Base-by-base conservation (phyloP, 30 jellyfish, hydroid and myxozoan species). In the Mastigias papua region DNA sequence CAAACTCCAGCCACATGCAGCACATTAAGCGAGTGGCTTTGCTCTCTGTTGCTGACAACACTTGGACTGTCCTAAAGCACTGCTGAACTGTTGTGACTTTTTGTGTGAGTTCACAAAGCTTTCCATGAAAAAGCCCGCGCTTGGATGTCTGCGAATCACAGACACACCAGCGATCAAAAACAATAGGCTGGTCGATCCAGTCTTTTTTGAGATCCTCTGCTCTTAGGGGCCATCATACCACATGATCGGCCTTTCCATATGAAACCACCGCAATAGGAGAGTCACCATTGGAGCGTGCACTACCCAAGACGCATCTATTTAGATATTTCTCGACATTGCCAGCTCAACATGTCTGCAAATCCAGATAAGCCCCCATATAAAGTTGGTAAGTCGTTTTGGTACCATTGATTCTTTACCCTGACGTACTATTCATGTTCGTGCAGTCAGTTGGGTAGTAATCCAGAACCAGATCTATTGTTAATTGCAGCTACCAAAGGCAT, bases 301-400 rank as follows among this genome's bases (percentile, higher is more conserved):
- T n/a, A n/a, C n/a, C n/a, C n/a, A n/a, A n/a, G 54, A 42, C 54
- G 13, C 54, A 42, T 0, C 13, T 8, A 42, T 15, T 0, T 42
- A 42, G 13, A 42, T n/a, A n/a, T n/a, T n/a, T n/a, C n/a, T n/a
- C n/a, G n/a, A n/a, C n/a, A n/a, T n/a, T n/a, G n/a, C n/a, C n/a
- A 42, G 7, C 62, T 67, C 34, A 88, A 77, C 34, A 88, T 88
- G 96, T 76, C 96, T 58, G 89, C 88, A 31, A 58, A 80, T 34
- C 83, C 81, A 77, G 86, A 80, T 57, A 93, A 93, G 63, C 98
- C 98, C 21, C 89, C 95, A 17, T 88, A 87, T 88, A 93, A 93
- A 93, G 98, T 93, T 72, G 98, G 98, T 88, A 71, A 71, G 97
- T 73, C 6, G 9, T 42, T 15, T 15, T 42, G 54, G 13, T 42